Evolutionary conservation across 92 coral and sea anemone species (phyloP), one percentile per base, ranked within the genome.

Genomic region (Pocillopora meandrina): DNA sequence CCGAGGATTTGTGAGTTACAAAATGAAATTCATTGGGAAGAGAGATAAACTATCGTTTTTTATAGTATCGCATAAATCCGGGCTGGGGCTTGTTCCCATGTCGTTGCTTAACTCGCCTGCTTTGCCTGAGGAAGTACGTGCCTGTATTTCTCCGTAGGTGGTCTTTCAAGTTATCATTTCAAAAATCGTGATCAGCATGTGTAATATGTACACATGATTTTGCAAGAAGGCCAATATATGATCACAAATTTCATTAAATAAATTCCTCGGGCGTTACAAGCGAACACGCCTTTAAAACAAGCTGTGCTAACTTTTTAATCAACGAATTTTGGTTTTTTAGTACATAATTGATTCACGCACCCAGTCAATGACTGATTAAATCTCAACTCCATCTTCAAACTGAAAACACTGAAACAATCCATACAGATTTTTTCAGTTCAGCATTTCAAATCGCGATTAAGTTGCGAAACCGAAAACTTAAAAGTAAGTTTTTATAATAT

Each of bases 121-220:
- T 36, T 72, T 56, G 35, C 56, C 56, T 3, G 71, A 58, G 18
- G 61, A 26, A 67, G 61, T 82, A 74, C 80, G 64, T 82, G 86
- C 62, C 49, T 9, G 26, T 18, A 62, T 83, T 82, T 61, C 56
- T 19, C 72, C 21, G 77, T 71, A 61, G 78, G 77, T 82, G 78
- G 78, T 23, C 58, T 49, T 10, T 26, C 74, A 79, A 83, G 61
- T 83, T 63, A 31, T 73, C 74, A 83, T 83, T 83, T 83, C 14
- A 64, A 83, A 83, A 58, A 82, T 83, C 73, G 79, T 64, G 73
- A 52, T 63, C 49, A 16, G 9, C 14, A 14, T 56, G 61, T 18
- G 56, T 7, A 56, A 4, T 61, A 16, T 13, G 71, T 72, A 82
- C 61, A 83, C 72, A 73, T 73, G 31, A 56, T 31, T 23, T 55